phyloP scores from a whole-genome alignment of 2,113 vertebrate genomes.

The Hypanus sabinus region DNA sequence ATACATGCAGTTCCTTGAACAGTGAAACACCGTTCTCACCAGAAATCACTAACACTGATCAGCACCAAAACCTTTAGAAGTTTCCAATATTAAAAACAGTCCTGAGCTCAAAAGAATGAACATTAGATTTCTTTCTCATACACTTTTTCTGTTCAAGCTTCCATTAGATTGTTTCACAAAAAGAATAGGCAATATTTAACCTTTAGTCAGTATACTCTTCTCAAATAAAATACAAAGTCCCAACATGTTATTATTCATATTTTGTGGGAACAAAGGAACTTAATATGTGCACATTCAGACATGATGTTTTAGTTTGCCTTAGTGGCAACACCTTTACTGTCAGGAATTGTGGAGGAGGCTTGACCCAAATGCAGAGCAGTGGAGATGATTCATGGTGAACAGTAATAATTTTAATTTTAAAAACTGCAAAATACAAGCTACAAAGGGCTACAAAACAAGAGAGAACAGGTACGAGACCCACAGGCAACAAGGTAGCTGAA shows the following conservation, averaged over 20 bases:
- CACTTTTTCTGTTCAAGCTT: background rate
- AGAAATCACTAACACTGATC: background rate
- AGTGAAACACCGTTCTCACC: background rate
- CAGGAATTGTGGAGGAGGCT: too few species aligned
- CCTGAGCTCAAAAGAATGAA: background rate
- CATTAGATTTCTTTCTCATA: background rate
- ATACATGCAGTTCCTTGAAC: background rate
- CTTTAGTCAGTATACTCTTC: background rate
- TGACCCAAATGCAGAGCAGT: too few species aligned
- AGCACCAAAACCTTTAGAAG: background rate
- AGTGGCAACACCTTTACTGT: background rate
- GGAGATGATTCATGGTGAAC: too few species aligned
- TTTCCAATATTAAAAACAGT: background rate
- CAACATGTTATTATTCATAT: background rate
- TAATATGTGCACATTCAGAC: background rate
- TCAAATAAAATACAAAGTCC: background rate
- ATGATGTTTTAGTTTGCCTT: background rate
- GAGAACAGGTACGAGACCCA: too few species aligned
- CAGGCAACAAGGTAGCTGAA: too few species aligned
- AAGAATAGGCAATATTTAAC: background rate
- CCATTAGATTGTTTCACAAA: background rate
- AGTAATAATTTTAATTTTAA: too few species aligned
- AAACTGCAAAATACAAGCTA: too few species aligned
- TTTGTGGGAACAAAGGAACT: background rate
- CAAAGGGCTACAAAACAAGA: too few species aligned